These are phyloP conservation scores for Cataglyphis altisquamis DNA, from an alignment of 2,888 invertebrate species.

Conservation along the genomic window DNA sequence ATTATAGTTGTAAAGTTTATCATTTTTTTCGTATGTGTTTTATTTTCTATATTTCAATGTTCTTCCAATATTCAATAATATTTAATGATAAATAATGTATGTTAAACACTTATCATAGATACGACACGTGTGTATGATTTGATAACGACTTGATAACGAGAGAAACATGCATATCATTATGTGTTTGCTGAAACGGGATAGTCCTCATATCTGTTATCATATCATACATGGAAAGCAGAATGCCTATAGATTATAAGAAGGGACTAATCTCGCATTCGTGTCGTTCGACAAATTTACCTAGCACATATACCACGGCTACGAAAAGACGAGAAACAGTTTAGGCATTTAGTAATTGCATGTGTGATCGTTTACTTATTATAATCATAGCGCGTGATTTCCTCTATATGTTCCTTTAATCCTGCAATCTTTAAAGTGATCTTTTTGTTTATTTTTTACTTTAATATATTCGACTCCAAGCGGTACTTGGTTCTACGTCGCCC, in stretches of 20 bases:
- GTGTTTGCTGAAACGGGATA: slow-evolving; percentile 11
- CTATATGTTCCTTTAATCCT: slow-evolving; percentile 74
- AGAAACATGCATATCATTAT: slow-evolving; percentile 42
- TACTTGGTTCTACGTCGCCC: slow-evolving; percentile 43
- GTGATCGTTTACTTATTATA: slow-evolving; percentile 73
- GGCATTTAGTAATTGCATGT: slow-evolving; percentile 63
- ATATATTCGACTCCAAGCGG: slow-evolving; percentile 49
- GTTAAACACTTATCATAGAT: not conserved
- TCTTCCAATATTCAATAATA: not conserved
- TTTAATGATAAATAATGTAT: not conserved
- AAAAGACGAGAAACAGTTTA: slow-evolving; percentile 58
- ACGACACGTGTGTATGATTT: not conserved
- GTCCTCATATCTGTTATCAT: not conserved
- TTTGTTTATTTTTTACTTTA: slow-evolving; percentile 52
- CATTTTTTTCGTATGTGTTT: not conserved
- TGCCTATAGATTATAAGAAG: not conserved
- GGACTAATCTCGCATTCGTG: not conserved
- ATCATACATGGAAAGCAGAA: not conserved
- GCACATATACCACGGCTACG: slow-evolving; percentile 36
- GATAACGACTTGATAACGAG: slow-evolving; percentile 4
- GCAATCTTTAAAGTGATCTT: slow-evolving; percentile 66
- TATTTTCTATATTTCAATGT: not conserved
- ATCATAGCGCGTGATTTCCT: slow-evolving; percentile 65
- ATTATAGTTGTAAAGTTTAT: slow-evolving; percentile 5
- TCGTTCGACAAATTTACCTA: not conserved